Evolutionary conservation across 2,797 vertebrate genomes (phyloP).

Genomic region (Pangasius larnaudii): DNA sequence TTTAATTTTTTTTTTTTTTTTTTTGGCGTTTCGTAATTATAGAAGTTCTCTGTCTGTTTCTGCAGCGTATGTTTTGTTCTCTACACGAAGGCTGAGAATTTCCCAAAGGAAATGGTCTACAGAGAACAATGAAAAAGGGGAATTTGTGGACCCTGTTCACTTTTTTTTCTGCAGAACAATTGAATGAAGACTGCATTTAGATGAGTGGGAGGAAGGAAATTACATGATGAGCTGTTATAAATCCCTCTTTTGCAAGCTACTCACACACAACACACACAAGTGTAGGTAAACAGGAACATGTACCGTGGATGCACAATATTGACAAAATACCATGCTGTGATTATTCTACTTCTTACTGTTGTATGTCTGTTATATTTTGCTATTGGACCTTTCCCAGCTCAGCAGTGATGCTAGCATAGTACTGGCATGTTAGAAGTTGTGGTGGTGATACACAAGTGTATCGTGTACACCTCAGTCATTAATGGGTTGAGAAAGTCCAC

Average conservation of each 20-base stretch:
- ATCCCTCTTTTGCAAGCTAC: background rate
- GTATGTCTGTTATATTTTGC: background rate
- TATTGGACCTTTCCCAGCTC: background rate
- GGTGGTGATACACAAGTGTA: background rate
- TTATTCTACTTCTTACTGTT: background rate
- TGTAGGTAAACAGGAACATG: constrained; percentile 17
- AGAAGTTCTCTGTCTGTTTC: background rate
- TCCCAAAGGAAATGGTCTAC: constrained; percentile 75
- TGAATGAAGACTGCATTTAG: constrained; percentile 6
- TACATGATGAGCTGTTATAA: constrained; percentile 17
- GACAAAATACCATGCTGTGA: background rate
- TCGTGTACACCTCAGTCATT: background rate
- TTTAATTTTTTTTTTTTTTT: background rate
- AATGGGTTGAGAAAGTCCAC: background rate
- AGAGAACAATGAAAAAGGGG: constrained; percentile 75
- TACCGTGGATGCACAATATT: background rate
- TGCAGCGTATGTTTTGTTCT: constrained; percentile 50
- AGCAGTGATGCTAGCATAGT: background rate
- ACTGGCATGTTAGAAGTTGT: background rate
- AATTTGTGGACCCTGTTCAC: constrained; percentile 52
- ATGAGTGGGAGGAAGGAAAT: constrained; percentile 29
- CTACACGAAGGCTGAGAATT: constrained; percentile 63
- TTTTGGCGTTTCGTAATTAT: constrained; percentile 75
- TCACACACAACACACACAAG: background rate
- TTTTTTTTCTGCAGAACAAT: constrained; percentile 44